A percentile compares a stretch with the other conserved stretches of the same genome.
Conservation (phyloP, 2,888 invertebrate genomes). For the Euproctis similis region DNA sequence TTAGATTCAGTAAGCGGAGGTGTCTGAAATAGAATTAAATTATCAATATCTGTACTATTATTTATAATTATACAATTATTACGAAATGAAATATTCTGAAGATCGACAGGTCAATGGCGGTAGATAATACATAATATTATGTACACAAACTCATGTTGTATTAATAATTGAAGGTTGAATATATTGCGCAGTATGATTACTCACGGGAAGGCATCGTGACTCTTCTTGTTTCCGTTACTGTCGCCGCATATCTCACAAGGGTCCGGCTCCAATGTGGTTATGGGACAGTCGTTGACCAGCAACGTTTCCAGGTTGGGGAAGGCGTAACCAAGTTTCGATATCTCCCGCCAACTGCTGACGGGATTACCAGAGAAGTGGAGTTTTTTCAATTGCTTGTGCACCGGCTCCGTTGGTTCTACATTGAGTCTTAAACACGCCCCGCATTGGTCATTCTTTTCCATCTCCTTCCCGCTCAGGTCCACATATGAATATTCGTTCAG, state of each 20-base stretch:
- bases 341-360: slow-evolving; percentile 88
- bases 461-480: slow-evolving; percentile 74
- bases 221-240: slow-evolving; percentile 66
- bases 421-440: slow-evolving; percentile 57
- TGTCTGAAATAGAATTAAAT: slow-evolving; percentile 66
- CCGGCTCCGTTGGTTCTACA: slow-evolving; percentile 47
- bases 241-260: slow-evolving; percentile 75
- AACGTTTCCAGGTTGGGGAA: slow-evolving; percentile 91
- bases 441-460: slow-evolving; percentile 52
- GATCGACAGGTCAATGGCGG: slow-evolving; percentile 56
- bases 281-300: slow-evolving; percentile 90
- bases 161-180: slow-evolving; percentile 1
- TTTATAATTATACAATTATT: slow-evolving; percentile 13
- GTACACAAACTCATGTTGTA: no score
- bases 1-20: slow-evolving; percentile 87
- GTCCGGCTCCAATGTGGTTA: slow-evolving; percentile 78
- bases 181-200: slow-evolving; percentile 25
- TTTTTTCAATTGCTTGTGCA: slow-evolving; percentile 83
- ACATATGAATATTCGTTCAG: slow-evolving; percentile 90
- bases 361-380: slow-evolving; percentile 93
- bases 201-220: slow-evolving; percentile 78
- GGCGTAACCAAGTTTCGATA: slow-evolving; percentile 87
- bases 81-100: slow-evolving; percentile 28
- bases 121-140: no score
- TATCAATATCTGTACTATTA: not conserved